Conservation (phyloP, 2,797 vertebrate species). For the Phataginus tricuspis region DNA sequence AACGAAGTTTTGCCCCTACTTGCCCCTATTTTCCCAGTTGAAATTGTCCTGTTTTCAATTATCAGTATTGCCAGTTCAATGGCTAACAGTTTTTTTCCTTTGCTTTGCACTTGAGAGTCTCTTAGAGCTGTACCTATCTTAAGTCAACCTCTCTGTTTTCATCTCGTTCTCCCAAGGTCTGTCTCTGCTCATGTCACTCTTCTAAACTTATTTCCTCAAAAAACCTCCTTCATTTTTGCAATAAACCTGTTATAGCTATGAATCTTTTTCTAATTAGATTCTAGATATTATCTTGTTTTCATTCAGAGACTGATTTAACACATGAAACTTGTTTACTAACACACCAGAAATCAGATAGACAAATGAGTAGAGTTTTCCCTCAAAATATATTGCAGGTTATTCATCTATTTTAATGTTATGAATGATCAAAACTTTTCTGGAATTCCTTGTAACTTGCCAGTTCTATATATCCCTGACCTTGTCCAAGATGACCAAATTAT, state of each 20-base stretch:
- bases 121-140: background rate
- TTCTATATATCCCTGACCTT: background rate
- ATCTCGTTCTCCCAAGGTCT: background rate
- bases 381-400: background rate
- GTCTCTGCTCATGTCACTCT: background rate
- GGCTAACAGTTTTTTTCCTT: background rate
- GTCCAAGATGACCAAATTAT: background rate
- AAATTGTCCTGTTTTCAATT: background rate
- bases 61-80: background rate
- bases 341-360: background rate
- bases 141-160: background rate
- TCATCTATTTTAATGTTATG: constrained; percentile 1
- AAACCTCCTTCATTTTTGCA: background rate
- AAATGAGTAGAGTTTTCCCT: background rate
- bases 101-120: constrained; percentile 3
- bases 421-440: background rate
- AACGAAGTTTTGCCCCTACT: background rate
- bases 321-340: constrained; percentile 21
- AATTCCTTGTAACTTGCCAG: constrained; percentile 33
- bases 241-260: background rate
- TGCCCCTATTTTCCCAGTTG: background rate
- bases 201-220: constrained; percentile 41
- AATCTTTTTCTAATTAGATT: constrained; percentile 3
- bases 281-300: background rate
- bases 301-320: background rate